phyloP scores from a whole-genome alignment of 1,140 invertebrate genomes.

The Drosophila ambigua region DNA sequence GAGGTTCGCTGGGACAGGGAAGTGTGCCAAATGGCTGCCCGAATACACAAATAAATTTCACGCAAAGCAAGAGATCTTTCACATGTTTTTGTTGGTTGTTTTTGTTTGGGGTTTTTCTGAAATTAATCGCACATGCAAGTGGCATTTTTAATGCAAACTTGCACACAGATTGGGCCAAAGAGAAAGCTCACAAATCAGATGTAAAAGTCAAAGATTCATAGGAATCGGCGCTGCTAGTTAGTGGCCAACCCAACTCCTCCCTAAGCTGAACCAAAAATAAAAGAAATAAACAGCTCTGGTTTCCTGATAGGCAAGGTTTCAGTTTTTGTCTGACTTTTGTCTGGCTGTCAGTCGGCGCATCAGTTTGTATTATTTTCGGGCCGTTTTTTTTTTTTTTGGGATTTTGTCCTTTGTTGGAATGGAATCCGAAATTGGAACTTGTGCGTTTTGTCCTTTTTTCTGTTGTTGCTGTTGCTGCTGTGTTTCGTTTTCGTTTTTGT shows the following conservation, averaged over 20 bases:
- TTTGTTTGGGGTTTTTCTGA: too few species aligned
- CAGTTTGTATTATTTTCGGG: not conserved
- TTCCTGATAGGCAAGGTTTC: slow-evolving; percentile 19
- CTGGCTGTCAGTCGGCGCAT: slow-evolving; percentile 2
- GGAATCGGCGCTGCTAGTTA: too few species aligned
- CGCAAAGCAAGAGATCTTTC: too few species aligned
- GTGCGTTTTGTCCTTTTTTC: slow-evolving; percentile 20
- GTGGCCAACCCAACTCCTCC: too few species aligned
- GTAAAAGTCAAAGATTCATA: too few species aligned
- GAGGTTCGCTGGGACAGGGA: slow-evolving; percentile 17
- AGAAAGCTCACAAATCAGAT: too few species aligned
- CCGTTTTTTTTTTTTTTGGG: not conserved
- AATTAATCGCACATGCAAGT: too few species aligned
- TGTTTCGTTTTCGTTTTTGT: slow-evolving; percentile 27
- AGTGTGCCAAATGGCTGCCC: slow-evolving; percentile 41
- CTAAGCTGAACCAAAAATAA: not conserved
- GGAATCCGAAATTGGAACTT: not conserved
- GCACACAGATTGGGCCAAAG: too few species aligned
- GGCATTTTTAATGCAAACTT: too few species aligned
- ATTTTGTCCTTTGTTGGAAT: slow-evolving; percentile 2
- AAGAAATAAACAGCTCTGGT: not conserved
- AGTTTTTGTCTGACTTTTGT: not conserved
- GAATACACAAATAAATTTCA: not conserved
- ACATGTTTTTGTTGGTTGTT: too few species aligned
- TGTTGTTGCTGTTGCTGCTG: slow-evolving; percentile 26